Evolutionary conservation across 2,888 invertebrate genomes (phyloP), one percentile per base, ranked within the genome.

Genomic region (Mylabris sibirica): DNA sequence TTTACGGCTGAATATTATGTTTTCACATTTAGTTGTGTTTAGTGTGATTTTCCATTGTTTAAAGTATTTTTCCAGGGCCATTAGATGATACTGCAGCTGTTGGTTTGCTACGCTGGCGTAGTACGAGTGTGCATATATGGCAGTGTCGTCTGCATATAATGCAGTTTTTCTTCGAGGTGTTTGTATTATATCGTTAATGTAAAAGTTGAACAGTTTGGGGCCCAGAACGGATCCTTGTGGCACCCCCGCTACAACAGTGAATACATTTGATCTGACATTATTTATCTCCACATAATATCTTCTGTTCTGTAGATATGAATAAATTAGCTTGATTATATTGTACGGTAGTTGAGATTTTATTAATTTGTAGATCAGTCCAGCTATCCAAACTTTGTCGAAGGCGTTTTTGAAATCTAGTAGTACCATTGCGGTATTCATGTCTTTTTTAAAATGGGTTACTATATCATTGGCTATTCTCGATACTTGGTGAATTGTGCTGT

Each of bases 361-460:
- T 12, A 81, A 67, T 74, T 78, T 79, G 63, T 69, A 68, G 6
- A 77, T 59, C 0, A 81, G 75, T 0, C 75, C 79, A 0, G 74
- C 62, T 22, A 78, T 76, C 78, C 80, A 81, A 2, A 82, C 78
- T 3, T 72, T 72, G 66, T 82, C 79, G 66, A 83, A 82, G 0
- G 81, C 81, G 65, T 79, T 77, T 63, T 78, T 77, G 1, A 80
- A 68, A 64, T 83, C 81, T 0, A 83, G 69, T 9, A 79, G 67
- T 0, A 78, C 66, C 64, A 79, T 74, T 1, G 75, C 77, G 5
- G 78, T 80, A 4, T 69, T 67, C 57, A 76, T 69, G 17, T 75
- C 72, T n/a, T 68, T 64, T 53, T 77, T 75, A 17, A 79, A 75
- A 53, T 75, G 75, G 1, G 72, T 53, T 5, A 72, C 53, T 11